phyloP scores from a whole-genome alignment of 2,113 vertebrate species.

The Terrapene triunguis region DNA sequence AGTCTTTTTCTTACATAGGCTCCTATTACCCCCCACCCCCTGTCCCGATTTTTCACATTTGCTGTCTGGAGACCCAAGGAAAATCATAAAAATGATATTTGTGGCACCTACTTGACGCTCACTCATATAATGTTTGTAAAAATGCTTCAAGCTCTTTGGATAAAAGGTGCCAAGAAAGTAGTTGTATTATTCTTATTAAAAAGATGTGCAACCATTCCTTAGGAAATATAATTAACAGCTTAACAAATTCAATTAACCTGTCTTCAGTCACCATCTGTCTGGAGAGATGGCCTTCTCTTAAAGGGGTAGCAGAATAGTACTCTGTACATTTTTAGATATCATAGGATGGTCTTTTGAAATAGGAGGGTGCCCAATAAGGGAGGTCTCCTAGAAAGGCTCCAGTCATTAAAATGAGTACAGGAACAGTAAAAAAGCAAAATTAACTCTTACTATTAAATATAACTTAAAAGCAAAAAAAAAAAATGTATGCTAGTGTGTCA shows the following conservation, averaged over 20 bases:
- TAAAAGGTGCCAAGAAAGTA: neutral
- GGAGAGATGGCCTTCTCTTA: neutral
- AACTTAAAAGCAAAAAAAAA: accelerated
- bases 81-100: neutral
- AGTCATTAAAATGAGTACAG: neutral
- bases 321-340: neutral
- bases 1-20: no score
- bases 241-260: neutral
- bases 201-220: neutral
- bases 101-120: neutral
- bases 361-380: neutral
- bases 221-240: neutral
- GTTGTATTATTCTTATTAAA: neutral
- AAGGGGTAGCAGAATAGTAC: neutral
- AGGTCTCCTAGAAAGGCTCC: neutral
- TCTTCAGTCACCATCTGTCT: slow-evolving; percentile 1
- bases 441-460: neutral
- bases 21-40: no score
- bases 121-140: neutral
- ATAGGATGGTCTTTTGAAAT: neutral
- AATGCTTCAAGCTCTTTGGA: neutral
- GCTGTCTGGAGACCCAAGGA: neutral
- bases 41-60: no score
- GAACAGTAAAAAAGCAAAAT: neutral
- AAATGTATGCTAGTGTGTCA: accelerated